Base-by-base conservation (phyloP, 2,797 vertebrate genomes). In the Spinus olivaceus region DNA sequence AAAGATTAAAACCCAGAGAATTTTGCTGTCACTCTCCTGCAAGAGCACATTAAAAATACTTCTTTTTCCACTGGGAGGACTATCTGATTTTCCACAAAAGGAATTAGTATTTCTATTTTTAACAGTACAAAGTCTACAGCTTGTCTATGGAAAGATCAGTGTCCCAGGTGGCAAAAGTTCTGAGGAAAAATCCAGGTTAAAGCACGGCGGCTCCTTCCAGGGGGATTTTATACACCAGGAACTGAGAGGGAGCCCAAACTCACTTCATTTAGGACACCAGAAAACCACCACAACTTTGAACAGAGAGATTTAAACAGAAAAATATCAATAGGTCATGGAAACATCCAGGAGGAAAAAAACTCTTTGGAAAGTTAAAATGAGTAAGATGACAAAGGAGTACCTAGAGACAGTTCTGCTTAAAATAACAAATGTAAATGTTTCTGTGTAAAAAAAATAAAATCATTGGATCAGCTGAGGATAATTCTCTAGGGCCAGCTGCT, bases 281-380 rank as follows among this genome's bases (percentile, higher is more conserved):
- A 84, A 60, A 73, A 51, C 14, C 85, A 63, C 54, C 54, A 76
- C 8, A 12, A 35, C 70, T 91, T 16, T 23, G 35, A 79, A 72
- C n/a, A n/a, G 65, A 90, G 32, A 69, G 9, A 10, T 19, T 92
- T 47, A 59, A 92, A 60, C 20, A 51, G 92, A 60, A 87, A 78
- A 94, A 53, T 33, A 89, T 53, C 83, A 71, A 76, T 59, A 86
- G 82, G 91, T 91, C 81, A 83, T 22, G 41, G 81, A 94, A 95
- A 88, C n/a, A 81, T 54, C 54, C 77, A 83, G 59, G 53, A 92
- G 81, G 10, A 30, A 70, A 86, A 44, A 65, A 50, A 53, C 57
- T 84, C 70, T 70, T 63, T 17, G 37, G 67, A 77, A 92, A 73
- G 70, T 81, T 90, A 84, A 90, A 92, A 83, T 12, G 32, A 88